Base-by-base conservation (phyloP, 1,140 invertebrate genomes). In the Epicauta chinensis region DNA sequence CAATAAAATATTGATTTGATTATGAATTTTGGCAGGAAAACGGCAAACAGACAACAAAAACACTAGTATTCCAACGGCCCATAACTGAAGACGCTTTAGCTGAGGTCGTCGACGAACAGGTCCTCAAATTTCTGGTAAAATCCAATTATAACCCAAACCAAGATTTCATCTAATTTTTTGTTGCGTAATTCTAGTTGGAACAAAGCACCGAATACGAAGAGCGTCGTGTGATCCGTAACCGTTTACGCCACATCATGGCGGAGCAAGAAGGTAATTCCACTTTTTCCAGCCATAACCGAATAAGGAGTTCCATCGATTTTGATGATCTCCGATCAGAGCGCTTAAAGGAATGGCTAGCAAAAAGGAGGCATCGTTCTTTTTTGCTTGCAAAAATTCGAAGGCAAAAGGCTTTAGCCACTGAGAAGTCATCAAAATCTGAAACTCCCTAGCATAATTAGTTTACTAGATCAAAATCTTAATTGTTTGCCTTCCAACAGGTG, bases 151-250 rank as follows among this genome's bases (percentile, higher is more conserved):
- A 2, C 12, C 12, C 3, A 1, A 7, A 34, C 3, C 3, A 16
- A n/a, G n/a, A n/a, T n/a, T n/a, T n/a, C n/a, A n/a, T n/a, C n/a
- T n/a, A n/a, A 48, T 32, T 32, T 36, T 29, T 3, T 7, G 16
- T 55, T 15, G 6, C 12, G 10, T 50, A 34, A 23, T 29, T 77
- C 77, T 14, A 92, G 89, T 78, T 92, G 74, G 89, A 90, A 72
- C 80, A 82, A 70, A 85, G 87, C 67, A 83, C 81, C 58, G 86
- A 88, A 66, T 91, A 91, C 83, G 89, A 93, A 70, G 86, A 88
- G 67, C 78, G 89, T 65, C 83, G 87, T 62, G 80, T 81, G 63
- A 84, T 93, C 63, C 77, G 89, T 71, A 79, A 80, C 62, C 79
- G 89, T 72, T 78, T 93, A 60, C 80, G 82, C 56, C 75, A 79